A percentile compares a stretch with the other conserved stretches of the same genome.
These are phyloP conservation scores for Aulostomus chinensis DNA, from an alignment of 2,797 vertebrate genomes.

Conservation along the genomic window DNA sequence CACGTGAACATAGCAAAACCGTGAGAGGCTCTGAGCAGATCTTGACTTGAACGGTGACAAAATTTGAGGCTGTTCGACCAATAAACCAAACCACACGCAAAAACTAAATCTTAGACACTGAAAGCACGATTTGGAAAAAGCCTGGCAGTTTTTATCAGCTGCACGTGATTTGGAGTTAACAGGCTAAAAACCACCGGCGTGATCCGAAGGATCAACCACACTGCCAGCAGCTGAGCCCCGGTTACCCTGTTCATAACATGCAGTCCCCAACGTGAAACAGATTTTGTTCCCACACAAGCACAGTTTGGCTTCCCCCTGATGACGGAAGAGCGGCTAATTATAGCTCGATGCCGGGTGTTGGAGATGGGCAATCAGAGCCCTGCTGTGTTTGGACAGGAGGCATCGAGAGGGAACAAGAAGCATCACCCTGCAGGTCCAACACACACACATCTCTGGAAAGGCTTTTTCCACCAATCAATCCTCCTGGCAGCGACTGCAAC, in stretches of 20 bases:
- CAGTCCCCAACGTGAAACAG: slow-evolving; percentile 7
- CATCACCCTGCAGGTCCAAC: no score
- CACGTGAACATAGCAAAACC: no score
- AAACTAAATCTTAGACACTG: no score
- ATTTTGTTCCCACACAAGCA: slow-evolving; percentile 13
- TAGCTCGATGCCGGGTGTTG: slow-evolving; percentile 35
- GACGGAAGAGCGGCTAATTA: slow-evolving; percentile 32
- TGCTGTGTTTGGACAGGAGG: slow-evolving; percentile 15
- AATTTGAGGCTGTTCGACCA: no score
- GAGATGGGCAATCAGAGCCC: slow-evolving; percentile 16
- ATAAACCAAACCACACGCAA: no score
- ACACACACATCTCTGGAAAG: no score
- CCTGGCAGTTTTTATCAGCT: background rate
- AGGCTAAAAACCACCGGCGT: background rate
- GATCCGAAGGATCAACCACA: slow-evolving; percentile 1
- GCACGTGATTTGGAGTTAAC: background rate
- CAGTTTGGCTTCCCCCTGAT: slow-evolving; percentile 7
- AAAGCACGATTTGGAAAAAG: no score
- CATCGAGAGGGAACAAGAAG: background rate
- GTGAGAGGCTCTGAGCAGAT: no score
- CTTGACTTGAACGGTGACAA: no score
- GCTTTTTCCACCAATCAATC: no score
- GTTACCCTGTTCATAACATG: no score
- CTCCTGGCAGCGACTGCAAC: no score
- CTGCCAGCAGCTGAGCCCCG: background rate